These are phyloP conservation scores for Cardiocondyla obscurior DNA, from an alignment of 1,140 invertebrate genomes.

Conservation along the genomic window DNA sequence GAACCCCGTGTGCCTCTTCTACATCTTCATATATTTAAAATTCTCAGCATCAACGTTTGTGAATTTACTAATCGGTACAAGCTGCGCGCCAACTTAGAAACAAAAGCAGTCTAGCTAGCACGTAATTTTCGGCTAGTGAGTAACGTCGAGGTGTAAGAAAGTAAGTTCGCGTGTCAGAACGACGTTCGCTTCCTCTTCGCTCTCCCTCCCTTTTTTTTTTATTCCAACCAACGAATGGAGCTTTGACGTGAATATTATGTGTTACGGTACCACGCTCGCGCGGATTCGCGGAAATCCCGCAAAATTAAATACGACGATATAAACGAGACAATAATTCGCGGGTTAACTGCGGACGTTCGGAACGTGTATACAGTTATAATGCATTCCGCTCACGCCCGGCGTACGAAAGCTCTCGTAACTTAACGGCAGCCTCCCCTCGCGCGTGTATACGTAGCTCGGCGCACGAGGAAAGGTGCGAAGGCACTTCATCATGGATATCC, in stretches of 20 bases:
- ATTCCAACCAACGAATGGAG: conserved; percentile 1
- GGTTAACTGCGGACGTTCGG: conserved; percentile 29
- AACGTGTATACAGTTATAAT: not conserved
- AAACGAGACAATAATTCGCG: conserved; percentile 51
- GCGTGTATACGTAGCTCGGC: conserved; percentile 11
- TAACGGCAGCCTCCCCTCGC: not conserved
- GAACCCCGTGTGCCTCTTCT: not conserved
- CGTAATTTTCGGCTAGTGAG: not conserved
- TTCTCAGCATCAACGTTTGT: not conserved
- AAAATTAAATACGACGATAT: conserved; percentile 46
- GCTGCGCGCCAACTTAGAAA: not conserved
- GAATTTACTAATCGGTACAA: not conserved
- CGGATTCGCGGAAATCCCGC: conserved; percentile 17
- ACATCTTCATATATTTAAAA: not conserved
- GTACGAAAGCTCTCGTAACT: conserved; percentile 51
- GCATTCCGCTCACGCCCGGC: conserved; percentile 56
- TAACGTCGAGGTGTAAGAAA: not conserved
- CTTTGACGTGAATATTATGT: conserved; percentile 1
- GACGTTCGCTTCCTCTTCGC: too few relatives aligned
- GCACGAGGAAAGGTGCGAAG: conserved; percentile 44
- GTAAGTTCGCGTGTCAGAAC: not conserved
- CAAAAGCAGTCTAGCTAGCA: not conserved
- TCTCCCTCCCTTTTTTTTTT: not conserved
- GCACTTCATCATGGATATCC: conserved; percentile 59
- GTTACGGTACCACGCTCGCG: not conserved